Evolutionary conservation across 2,888 invertebrate genomes (phyloP).

Genomic region (Epirrhoe alternata): DNA sequence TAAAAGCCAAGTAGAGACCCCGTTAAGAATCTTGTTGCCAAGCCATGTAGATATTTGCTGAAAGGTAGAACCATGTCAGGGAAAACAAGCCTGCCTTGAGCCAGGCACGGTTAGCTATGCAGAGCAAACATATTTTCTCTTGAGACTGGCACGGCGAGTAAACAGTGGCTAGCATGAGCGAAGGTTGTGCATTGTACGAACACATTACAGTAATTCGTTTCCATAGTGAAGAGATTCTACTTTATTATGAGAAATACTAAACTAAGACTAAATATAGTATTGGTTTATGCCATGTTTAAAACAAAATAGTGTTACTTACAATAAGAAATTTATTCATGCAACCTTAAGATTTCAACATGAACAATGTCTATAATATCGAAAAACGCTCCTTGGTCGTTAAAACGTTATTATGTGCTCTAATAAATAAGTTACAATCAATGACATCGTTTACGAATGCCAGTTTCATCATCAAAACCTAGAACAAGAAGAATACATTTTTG

Average conservation of each 20-base stretch:
- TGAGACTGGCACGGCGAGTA: slow-evolving; percentile 81
- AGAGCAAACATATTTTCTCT: slow-evolving; percentile 84
- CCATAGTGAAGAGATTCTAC: not conserved
- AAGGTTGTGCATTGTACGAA: slow-evolving; percentile 62
- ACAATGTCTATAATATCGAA: too few relatives aligned
- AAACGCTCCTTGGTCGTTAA: too few relatives aligned
- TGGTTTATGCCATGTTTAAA: too few relatives aligned
- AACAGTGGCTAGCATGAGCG: slow-evolving; percentile 78
- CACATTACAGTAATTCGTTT: slow-evolving; percentile 17
- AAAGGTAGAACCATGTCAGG: slow-evolving; percentile 75
- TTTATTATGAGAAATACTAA: too few relatives aligned
- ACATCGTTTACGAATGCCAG: not conserved
- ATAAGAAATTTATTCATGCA: too few relatives aligned
- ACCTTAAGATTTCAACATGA: too few relatives aligned
- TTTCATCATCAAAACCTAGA: not conserved
- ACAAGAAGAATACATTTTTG: not conserved
- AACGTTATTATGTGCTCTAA: too few relatives aligned
- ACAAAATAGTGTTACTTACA: too few relatives aligned
- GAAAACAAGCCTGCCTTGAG: slow-evolving; percentile 69
- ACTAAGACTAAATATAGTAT: too few relatives aligned
- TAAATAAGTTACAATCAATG: too few relatives aligned
- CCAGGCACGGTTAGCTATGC: slow-evolving; percentile 77
- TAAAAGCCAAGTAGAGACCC: slow-evolving; percentile 1
- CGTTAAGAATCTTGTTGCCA: slow-evolving; percentile 28
- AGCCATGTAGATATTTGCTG: slow-evolving; percentile 58